These are phyloP conservation scores for Macropodus opercularis DNA, from an alignment of 2,797 vertebrate species.

Conservation along the genomic window DNA sequence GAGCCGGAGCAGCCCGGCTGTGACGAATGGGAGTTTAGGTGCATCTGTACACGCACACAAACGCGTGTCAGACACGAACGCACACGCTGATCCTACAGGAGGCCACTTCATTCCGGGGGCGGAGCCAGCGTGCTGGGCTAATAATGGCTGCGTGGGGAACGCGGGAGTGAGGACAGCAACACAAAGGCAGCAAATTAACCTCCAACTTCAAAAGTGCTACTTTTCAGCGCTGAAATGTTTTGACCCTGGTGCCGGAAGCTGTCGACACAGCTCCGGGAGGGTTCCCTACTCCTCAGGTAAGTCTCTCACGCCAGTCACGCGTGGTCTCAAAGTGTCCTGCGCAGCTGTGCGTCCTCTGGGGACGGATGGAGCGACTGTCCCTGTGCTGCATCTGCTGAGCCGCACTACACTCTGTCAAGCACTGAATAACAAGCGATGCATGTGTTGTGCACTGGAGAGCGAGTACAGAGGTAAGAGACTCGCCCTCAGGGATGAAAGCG, in stretches of 20 bases:
- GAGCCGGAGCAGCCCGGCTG: constrained; percentile 53
- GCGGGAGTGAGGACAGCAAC: constrained; percentile 10
- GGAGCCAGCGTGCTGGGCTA: constrained; percentile 52
- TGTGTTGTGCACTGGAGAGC: constrained; percentile 17
- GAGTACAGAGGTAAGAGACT: constrained; percentile 9
- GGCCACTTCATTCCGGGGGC: constrained; percentile 47
- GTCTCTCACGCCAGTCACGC: constrained; percentile 40
- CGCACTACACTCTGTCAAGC: constrained; percentile 41
- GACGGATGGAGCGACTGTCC: constrained; percentile 52
- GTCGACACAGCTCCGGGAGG: constrained; percentile 1
- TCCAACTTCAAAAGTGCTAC: constrained; percentile 23
- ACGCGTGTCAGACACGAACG: constrained; percentile 4
- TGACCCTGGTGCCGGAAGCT: constrained; percentile 34
- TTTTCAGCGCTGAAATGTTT: constrained; percentile 25
- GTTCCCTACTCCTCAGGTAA: constrained; percentile 42
- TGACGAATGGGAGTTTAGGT: constrained; percentile 77
- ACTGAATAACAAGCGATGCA: constrained; percentile 43
- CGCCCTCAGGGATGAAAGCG: constrained; percentile 16
- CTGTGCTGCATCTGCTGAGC: constrained; percentile 48
- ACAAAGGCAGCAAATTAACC: constrained; percentile 53
- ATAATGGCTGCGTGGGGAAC: constrained; percentile 54
- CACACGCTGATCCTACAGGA: constrained; percentile 33
- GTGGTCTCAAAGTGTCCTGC: constrained; percentile 35
- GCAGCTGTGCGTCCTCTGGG: constrained; percentile 53
- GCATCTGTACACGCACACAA: constrained; percentile 31